Base-by-base conservation (phyloP, 2,888 invertebrate genomes). In the Trichogramma dendrolimi region DNA sequence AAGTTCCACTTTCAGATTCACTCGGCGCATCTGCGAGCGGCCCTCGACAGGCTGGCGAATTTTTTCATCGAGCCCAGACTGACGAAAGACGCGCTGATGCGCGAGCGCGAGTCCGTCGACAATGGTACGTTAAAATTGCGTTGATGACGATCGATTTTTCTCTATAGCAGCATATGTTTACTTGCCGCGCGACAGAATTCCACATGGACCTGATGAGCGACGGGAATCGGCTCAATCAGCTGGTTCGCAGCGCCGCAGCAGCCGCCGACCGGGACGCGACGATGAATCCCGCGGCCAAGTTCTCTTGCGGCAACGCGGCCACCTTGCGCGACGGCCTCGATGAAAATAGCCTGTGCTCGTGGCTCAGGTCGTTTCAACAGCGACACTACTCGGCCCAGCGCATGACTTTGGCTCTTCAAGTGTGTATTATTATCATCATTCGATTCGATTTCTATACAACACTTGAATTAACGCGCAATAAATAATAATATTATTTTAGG, bases 1-100 rank as follows among this genome's bases (percentile, higher is more conserved):
- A 86, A 88, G 0, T 96, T 94, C 80, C 89, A 92, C 78, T 94
- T 95, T 79, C 93, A 94, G 75, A 87, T 93, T 67, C 87, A 90
- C 60, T 90, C 91, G 76, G 87, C 89, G 71, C 83, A 90, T 75
- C 83, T 96, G 39, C 81, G 83, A 0, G 84, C 86, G 53, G 89
- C 89, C 0, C 82, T 96, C 76, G 93, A 95, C 75, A 87, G 86
- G 80, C 94, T 95, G 81, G 89, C 94, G 49, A 90, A 94, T 73
- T 90, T 94, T 80, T 92, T 96, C 77, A 90, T 91, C 65, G 83
- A 85, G 46, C 95, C 95, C 0, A 82, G 95, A 47, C 88, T 96
- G 88, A 86, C 86, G 73, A 85, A 88, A 72, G 90, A 91, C 63
- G 87, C 91, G 0, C 92, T 95, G 85, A 87, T 89, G 63, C 82